Evolutionary conservation across 2,113 vertebrate genomes (phyloP), one percentile per base, ranked within the genome.

Genomic region (Pleuronectes platessa): DNA sequence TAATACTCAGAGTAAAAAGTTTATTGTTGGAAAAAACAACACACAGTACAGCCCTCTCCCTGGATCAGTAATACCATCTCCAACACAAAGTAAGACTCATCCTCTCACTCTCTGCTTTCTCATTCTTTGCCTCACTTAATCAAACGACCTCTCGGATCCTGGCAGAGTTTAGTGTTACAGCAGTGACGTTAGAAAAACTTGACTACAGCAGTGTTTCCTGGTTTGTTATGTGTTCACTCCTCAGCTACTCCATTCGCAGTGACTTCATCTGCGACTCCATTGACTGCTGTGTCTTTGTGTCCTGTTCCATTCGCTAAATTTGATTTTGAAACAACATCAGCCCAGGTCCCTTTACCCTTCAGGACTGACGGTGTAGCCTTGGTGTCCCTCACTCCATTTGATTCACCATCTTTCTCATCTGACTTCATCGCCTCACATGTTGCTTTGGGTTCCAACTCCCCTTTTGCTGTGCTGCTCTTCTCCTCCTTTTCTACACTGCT

Each of bases 311-410:
- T 92, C 54, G 62, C 53, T 54, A 74, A 14, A 12, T 23, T 15
- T 5, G 76, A 17, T 55, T 92, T 92, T 47, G 92, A 86, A 45
- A 87, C 84, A 35, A 90, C 67, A 71, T 84, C 86, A 20, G 83
- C 88, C 80, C 87, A 90, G 4, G 76, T 89, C 23, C 68, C 75
- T 47, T 88, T 82, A 68, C 74, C 88, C 45, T 86, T 88, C 9
- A 82, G 78, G 37, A 42, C 75, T 3, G 82, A 47, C 12, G 85
- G 80, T 68, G 70, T 86, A 5, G 53, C 13, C 6, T 24, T 10
- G 14, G 49, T 12, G 9, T 82, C 49, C 0, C 40, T 18, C 0
- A 9, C 68, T 82, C 27, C 78, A 26, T 91, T 85, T 24, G 75
- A 40, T 68, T 77, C 9, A 12, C 45, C 71, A 12, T 81, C 83